Conservation (phyloP, 1,140 invertebrate genomes). For the Camponotus floridanus region DNA sequence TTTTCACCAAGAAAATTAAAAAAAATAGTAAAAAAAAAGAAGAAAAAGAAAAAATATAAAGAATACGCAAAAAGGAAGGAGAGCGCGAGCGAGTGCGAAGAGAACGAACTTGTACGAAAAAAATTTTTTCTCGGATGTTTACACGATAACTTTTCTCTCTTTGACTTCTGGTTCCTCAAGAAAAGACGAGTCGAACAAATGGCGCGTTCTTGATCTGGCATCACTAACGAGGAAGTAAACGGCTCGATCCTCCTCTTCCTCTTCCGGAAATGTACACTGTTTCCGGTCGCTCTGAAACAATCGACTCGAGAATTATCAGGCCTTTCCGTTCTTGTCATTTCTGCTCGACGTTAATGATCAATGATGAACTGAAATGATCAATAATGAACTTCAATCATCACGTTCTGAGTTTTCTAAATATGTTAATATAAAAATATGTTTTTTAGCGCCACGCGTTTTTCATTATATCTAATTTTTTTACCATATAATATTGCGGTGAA, state of each 20-base stretch:
- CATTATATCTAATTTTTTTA: neutral
- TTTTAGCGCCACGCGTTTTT: neutral
- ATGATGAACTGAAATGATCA: slow-evolving; percentile 14
- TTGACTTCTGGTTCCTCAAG: neutral
- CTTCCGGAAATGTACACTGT: slow-evolving; percentile 4
- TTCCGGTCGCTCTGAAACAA: slow-evolving; percentile 45
- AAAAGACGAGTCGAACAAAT: neutral
- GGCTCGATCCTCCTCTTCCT: slow-evolving; percentile 20
- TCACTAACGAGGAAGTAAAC: slow-evolving; percentile 53
- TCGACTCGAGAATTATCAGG: slow-evolving; percentile 18
- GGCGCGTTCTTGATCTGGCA: slow-evolving; percentile 59
- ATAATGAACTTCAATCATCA: slow-evolving; percentile 18
- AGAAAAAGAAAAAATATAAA: neutral
- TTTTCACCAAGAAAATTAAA: slow-evolving; percentile 14
- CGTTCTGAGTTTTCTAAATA: neutral
- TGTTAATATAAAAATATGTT: neutral
- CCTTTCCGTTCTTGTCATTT: neutral
- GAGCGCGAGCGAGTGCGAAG: neutral
- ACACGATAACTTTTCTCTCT: slow-evolving; percentile 13
- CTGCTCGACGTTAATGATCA: neutral
- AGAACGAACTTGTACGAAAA: slow-evolving; percentile 14
- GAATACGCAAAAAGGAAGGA: neutral
- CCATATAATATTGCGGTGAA: neutral
- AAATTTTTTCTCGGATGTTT: slow-evolving; percentile 65
- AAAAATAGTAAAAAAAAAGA: neutral